Percentiles rank a stretch among this genome's conserved stretches.
Evolutionary conservation across 2,797 vertebrate species (phyloP).

Genomic region (Dermochelys coriacea): DNA sequence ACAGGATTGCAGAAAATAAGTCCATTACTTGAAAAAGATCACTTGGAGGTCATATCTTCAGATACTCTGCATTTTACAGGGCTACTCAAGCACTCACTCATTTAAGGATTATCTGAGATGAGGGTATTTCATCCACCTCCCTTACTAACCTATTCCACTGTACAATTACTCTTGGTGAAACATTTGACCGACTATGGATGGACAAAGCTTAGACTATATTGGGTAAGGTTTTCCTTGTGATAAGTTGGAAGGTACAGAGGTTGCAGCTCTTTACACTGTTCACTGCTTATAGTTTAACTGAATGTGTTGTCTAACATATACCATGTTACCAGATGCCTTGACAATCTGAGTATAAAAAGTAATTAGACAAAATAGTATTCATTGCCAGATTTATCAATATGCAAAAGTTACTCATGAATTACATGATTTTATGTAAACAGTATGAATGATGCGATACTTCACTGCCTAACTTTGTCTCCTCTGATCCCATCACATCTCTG

Average conservation of each 20-base stretch:
- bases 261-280: neutral
- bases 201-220: neutral
- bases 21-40: neutral
- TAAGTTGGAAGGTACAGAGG: fast-evolving
- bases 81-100: neutral
- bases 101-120: neutral
- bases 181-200: neutral
- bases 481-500: neutral
- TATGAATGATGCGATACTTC: neutral
- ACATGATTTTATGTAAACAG: neutral
- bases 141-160: neutral
- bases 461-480: neutral
- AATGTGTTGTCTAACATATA: neutral
- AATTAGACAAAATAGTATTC: neutral
- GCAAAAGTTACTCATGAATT: neutral
- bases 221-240: neutral
- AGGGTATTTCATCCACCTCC: neutral
- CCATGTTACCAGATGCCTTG: neutral
- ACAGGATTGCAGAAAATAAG: neutral
- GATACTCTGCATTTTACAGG: neutral
- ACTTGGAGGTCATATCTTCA: neutral
- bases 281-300: fast-evolving
- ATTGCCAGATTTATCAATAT: fast-evolving
- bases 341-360: neutral
- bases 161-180: neutral